phyloP scores from a whole-genome alignment of 2,113 vertebrate species.

The Gadus macrocephalus region DNA sequence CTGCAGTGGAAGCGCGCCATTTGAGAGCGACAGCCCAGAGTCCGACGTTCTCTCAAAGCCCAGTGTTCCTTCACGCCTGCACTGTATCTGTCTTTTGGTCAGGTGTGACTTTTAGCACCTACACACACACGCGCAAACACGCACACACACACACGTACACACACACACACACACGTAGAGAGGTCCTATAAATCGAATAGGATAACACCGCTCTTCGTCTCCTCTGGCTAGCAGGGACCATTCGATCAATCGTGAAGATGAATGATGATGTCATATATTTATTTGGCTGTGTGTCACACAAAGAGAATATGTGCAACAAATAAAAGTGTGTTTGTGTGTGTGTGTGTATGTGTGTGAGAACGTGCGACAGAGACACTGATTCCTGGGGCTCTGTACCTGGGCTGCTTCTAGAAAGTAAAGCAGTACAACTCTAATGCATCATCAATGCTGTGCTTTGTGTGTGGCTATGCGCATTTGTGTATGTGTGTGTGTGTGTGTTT shows the following conservation, averaged over 20 bases:
- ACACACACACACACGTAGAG: not conserved
- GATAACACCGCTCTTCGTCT: slow-evolving; percentile 33
- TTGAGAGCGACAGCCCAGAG: slow-evolving; percentile 16
- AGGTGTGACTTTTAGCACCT: slow-evolving; percentile 19
- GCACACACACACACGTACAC: slow-evolving; percentile 9
- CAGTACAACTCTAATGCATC: not conserved
- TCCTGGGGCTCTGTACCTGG: not conserved
- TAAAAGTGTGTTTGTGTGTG: not conserved
- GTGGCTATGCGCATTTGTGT: not conserved
- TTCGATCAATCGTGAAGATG: slow-evolving; percentile 35
- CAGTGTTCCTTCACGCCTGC: slow-evolving; percentile 42
- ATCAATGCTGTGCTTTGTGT: not conserved
- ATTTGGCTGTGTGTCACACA: slow-evolving; percentile 30
- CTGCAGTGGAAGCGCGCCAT: too few species aligned
- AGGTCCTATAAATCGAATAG: slow-evolving; percentile 34
- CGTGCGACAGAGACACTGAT: not conserved
- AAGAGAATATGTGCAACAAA: not conserved
- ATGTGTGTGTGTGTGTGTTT: not conserved
- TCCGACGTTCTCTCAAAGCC: slow-evolving; percentile 34
- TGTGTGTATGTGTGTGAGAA: not conserved
- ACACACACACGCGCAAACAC: not conserved
- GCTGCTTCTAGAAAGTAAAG: not conserved
- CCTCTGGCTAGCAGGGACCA: slow-evolving; percentile 33
- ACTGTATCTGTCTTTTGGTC: slow-evolving; percentile 36
- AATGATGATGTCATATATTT: slow-evolving; percentile 31